Percentiles rank a stretch among this genome's conserved stretches.
Evolutionary conservation across 2,888 invertebrate genomes (phyloP).

Genomic region (Entomobrya proxima): DNA sequence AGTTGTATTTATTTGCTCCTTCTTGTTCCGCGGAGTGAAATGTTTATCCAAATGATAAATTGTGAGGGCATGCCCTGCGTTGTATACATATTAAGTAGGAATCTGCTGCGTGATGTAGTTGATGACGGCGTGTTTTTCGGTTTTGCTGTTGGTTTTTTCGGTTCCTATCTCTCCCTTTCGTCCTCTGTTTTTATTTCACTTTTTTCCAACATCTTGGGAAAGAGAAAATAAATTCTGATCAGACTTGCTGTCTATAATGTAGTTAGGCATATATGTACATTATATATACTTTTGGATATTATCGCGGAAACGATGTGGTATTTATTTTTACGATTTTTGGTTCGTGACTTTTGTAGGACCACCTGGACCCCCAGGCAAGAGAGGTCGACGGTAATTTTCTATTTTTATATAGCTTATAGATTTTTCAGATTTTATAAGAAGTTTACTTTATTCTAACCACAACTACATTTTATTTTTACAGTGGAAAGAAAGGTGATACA

Average conservation of each 20-base stretch:
- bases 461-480: too few species aligned
- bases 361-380: conserved; percentile 90
- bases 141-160: background rate
- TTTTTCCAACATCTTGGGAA: background rate
- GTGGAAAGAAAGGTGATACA: conserved; percentile 90
- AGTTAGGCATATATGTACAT: background rate
- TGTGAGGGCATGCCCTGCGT: conserved; percentile 38
- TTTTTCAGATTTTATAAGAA: too few species aligned
- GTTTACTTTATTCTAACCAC: too few species aligned
- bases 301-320: conserved; percentile 3
- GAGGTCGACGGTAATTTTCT: conserved; percentile 93
- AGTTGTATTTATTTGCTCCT: conserved; percentile 5
- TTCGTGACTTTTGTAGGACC: conserved; percentile 55
- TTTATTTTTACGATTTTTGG: conserved; percentile 36
- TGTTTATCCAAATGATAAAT: conserved; percentile 65
- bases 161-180: background rate
- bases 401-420: too few species aligned
- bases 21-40: conserved; percentile 26
- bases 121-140: background rate
- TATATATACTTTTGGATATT: background rate
- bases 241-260: background rate
- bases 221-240: conserved; percentile 30
- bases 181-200: background rate
- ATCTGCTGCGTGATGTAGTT: background rate
- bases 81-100: conserved; percentile 34